Conservation (phyloP, 2,888 invertebrate genomes). For the Drosophila neonasuta region DNA sequence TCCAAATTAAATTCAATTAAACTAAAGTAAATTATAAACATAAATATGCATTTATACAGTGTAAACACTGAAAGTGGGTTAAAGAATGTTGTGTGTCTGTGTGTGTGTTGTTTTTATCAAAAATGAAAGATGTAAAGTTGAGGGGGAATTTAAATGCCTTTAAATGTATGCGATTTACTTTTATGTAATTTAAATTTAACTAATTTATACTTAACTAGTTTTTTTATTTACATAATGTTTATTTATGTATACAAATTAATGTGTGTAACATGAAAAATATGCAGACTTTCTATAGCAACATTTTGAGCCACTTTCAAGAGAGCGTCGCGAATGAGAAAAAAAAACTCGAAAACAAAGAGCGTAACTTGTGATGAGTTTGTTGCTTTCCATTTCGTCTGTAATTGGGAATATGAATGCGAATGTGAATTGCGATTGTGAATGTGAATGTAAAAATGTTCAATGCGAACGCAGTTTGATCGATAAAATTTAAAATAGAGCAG, state of each 20-base stretch:
- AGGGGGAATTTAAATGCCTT: neutral
- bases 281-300: conserved; percentile 37
- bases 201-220: neutral
- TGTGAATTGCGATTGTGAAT: neutral
- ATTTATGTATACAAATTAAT: neutral
- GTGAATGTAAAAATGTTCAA: conserved; percentile 26
- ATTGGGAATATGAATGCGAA: conserved; percentile 13
- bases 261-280: conserved; percentile 9
- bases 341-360: conserved; percentile 1
- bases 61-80: neutral
- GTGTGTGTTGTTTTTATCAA: neutral
- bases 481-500: conserved; percentile 67
- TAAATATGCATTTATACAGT: neutral
- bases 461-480: conserved; percentile 66
- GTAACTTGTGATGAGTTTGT: conserved; percentile 10
- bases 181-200: neutral
- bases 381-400: conserved; percentile 37
- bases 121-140: neutral
- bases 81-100: neutral
- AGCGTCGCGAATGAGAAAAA: neutral
- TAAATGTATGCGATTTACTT: neutral
- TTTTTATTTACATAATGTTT: neutral
- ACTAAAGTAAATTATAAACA: conserved; percentile 4
- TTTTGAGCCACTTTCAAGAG: neutral
- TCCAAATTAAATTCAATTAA: conserved; percentile 15